These are phyloP conservation scores for Lophius piscatorius DNA, from an alignment of 2,113 vertebrate genomes.

Conservation along the genomic window DNA sequence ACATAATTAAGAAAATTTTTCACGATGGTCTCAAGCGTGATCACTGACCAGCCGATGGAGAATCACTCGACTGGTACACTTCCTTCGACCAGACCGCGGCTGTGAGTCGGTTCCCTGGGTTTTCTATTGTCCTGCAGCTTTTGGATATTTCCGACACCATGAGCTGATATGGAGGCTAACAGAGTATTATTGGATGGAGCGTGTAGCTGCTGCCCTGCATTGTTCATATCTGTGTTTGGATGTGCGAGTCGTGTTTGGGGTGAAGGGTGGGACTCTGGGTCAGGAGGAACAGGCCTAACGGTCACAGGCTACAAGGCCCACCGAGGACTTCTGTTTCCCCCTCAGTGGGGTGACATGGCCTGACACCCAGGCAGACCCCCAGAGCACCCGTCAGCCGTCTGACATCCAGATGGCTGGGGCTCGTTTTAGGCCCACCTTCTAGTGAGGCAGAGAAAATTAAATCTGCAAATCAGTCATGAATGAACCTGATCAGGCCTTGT, in stretches of 20 bases:
- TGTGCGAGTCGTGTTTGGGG: conserved; percentile 42
- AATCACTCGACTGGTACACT: no score
- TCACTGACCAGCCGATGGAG: no score
- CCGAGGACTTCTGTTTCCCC: conserved; percentile 50
- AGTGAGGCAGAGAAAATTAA: conserved; percentile 23
- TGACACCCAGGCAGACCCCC: conserved; percentile 55
- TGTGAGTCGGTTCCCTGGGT: neutral
- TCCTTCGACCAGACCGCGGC: no score
- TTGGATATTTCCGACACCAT: conserved; percentile 46
- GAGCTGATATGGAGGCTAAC: conserved; percentile 46
- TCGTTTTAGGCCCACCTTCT: conserved; percentile 2
- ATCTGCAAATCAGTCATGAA: conserved; percentile 37
- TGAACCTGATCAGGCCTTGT: no score
- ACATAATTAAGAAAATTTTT: no score
- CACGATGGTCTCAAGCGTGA: no score
- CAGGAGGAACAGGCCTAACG: conserved; percentile 64
- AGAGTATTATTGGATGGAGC: conserved; percentile 54
- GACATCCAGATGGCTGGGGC: conserved; percentile 65
- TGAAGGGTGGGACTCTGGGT: conserved; percentile 59
- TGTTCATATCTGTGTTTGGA: conserved; percentile 56
- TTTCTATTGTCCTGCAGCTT: conserved; percentile 37
- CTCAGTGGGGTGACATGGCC: conserved; percentile 66
- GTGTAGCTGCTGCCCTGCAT: conserved; percentile 58
- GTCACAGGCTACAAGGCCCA: conserved; percentile 70
- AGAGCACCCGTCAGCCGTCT: conserved; percentile 57